Conservation (phyloP, 1,140 invertebrate species). For the Drosophila setifemur region DNA sequence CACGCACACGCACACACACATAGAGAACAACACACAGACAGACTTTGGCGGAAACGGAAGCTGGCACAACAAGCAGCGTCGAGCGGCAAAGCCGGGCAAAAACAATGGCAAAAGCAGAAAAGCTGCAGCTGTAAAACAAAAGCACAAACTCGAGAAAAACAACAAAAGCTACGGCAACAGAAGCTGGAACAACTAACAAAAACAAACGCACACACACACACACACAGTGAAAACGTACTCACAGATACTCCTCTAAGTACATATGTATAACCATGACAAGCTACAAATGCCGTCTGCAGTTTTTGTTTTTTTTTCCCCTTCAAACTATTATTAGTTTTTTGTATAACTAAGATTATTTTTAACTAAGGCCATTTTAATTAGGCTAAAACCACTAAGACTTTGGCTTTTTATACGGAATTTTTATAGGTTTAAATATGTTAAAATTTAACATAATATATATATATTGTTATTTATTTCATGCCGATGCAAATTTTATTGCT, state of each 20-base stretch:
- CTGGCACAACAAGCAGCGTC: constrained; percentile 46
- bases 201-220: not conserved
- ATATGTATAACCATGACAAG: constrained; percentile 18
- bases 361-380: constrained; percentile 2
- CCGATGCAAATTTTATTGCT: not conserved
- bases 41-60: constrained; percentile 66
- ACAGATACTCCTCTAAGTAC: not conserved
- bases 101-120: constrained; percentile 57
- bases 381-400: constrained; percentile 6
- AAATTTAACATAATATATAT: not conserved
- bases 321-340: constrained; percentile 10
- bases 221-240: not conserved
- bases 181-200: constrained; percentile 13
- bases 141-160: constrained; percentile 42
- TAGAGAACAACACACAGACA: constrained; percentile 9
- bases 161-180: constrained; percentile 25
- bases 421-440: not conserved
- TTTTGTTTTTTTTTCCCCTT: too few relatives aligned
- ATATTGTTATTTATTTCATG: too few relatives aligned
- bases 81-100: constrained; percentile 44
- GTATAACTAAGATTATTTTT: not conserved
- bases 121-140: constrained; percentile 68
- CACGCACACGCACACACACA: constrained; percentile 20
- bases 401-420: not conserved
- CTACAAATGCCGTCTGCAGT: constrained; percentile 11